phyloP scores from a whole-genome alignment of 2,888 invertebrate genomes.

The Hirtodrosophila cameraria region DNA sequence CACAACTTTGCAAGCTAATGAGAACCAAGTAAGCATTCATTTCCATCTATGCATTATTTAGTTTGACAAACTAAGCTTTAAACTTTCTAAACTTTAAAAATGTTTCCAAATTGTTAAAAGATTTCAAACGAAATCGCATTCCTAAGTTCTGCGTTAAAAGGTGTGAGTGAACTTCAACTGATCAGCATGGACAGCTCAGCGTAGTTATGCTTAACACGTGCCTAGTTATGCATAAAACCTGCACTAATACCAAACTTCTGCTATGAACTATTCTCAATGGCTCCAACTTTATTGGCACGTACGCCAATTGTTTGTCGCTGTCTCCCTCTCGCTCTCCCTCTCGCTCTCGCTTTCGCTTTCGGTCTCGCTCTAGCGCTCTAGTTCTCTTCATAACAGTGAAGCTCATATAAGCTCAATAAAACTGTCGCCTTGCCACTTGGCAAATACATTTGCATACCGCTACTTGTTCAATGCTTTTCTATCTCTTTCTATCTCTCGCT shows the following conservation, averaged over 20 bases:
- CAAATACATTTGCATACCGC: slow-evolving; percentile 68
- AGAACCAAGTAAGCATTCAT: too few relatives aligned
- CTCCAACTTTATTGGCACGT: slow-evolving; percentile 47
- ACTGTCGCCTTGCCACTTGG: slow-evolving; percentile 76
- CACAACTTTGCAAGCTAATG: too few relatives aligned
- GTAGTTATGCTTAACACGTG: slow-evolving; percentile 15
- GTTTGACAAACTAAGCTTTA: too few relatives aligned
- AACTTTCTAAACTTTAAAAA: too few relatives aligned
- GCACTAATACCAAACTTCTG: slow-evolving; percentile 10
- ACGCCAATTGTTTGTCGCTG: slow-evolving; percentile 41
- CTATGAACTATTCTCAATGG: slow-evolving; percentile 22
- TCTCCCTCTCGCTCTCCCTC: not conserved
- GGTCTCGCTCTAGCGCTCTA: not conserved
- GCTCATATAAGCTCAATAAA: slow-evolving; percentile 74
- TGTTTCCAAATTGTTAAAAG: too few relatives aligned
- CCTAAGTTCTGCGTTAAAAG: too few relatives aligned
- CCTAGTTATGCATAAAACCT: slow-evolving; percentile 17
- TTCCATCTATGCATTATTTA: too few relatives aligned
- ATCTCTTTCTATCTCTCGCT: not conserved
- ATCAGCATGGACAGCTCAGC: slow-evolving; percentile 11
- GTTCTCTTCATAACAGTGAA: slow-evolving; percentile 21
- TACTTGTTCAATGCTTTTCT: slow-evolving; percentile 26
- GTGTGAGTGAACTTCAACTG: not conserved
- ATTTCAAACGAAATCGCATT: too few relatives aligned
- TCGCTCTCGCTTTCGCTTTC: not conserved